phyloP scores from a whole-genome alignment of 2,888 invertebrate species.

The Mythimna loreyi region DNA sequence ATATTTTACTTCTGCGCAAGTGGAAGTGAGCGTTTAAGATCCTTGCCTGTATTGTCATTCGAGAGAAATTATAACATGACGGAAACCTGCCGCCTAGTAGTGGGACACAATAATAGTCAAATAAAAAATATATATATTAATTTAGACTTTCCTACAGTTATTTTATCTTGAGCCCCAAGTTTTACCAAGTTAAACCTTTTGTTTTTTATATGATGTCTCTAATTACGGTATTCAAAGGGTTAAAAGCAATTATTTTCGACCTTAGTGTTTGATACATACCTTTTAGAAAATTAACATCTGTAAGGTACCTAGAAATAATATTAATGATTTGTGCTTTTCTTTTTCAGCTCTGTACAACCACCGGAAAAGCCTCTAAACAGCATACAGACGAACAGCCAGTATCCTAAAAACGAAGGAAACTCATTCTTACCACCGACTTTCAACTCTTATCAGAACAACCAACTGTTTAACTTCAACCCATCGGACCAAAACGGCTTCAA shows the following conservation, averaged over 20 bases:
- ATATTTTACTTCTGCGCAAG: too few relatives aligned
- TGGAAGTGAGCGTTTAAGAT: too few relatives aligned
- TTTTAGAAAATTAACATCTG: background rate
- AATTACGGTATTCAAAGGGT: too few relatives aligned
- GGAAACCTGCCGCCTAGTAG: background rate
- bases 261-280: too few relatives aligned
- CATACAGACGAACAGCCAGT: slow-evolving; percentile 73
- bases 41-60: too few relatives aligned
- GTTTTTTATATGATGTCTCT: too few relatives aligned
- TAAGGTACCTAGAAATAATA: background rate
- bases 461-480: slow-evolving; percentile 77
- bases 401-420: slow-evolving; percentile 78
- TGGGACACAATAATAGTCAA: background rate
- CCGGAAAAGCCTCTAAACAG: slow-evolving; percentile 82
- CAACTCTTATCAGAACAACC: slow-evolving; percentile 76
- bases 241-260: too few relatives aligned
- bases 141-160: background rate
- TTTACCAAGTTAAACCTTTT: too few relatives aligned
- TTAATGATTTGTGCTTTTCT: slow-evolving; percentile 19
- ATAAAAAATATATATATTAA: background rate
- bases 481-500: slow-evolving; percentile 82
- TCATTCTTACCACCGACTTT: slow-evolving; percentile 77
- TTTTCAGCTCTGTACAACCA: slow-evolving; percentile 82
- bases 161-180: too few relatives aligned
- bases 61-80: too few relatives aligned